Evolutionary conservation across 2,888 invertebrate genomes (phyloP).

Genomic region (Amitus sp.): DNA sequence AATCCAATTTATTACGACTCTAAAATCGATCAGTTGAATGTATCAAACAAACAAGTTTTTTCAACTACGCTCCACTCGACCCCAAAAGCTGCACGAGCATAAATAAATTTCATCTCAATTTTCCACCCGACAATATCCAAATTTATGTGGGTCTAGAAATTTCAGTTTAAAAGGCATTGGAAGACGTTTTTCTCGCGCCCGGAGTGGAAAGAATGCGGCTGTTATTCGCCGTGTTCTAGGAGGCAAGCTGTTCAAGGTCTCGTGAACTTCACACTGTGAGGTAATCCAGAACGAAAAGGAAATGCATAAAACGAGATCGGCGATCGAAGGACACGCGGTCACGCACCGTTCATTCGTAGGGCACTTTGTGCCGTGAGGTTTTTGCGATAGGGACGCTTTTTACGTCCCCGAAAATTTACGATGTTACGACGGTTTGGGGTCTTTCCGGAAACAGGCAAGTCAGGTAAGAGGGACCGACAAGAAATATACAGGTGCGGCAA

Average conservation of each 20-base stretch:
- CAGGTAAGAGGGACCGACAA: conserved; percentile 36
- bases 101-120: no score
- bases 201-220: not conserved
- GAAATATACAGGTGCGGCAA: conserved; percentile 61
- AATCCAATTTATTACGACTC: no score
- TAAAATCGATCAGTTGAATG: no score
- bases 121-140: no score
- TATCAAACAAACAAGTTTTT: no score
- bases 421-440: conserved; percentile 46
- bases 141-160: no score
- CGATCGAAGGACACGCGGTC: conserved; percentile 37
- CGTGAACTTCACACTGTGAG: conserved; percentile 7
- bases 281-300: conserved; percentile 11
- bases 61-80: no score
- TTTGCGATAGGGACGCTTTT: conserved; percentile 46
- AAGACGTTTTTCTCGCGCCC: no score
- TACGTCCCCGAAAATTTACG: conserved; percentile 50
- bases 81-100: no score
- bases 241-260: conserved; percentile 2
- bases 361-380: conserved; percentile 49
- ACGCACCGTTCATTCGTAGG: conserved; percentile 51
- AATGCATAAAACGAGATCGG: conserved; percentile 28
- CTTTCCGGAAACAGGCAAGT: conserved; percentile 38
- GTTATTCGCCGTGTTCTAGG: not conserved
- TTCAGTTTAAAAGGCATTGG: no score